These are phyloP conservation scores for Tromatobia lineatoria DNA, from an alignment of 2,888 invertebrate species.

Conservation along the genomic window DNA sequence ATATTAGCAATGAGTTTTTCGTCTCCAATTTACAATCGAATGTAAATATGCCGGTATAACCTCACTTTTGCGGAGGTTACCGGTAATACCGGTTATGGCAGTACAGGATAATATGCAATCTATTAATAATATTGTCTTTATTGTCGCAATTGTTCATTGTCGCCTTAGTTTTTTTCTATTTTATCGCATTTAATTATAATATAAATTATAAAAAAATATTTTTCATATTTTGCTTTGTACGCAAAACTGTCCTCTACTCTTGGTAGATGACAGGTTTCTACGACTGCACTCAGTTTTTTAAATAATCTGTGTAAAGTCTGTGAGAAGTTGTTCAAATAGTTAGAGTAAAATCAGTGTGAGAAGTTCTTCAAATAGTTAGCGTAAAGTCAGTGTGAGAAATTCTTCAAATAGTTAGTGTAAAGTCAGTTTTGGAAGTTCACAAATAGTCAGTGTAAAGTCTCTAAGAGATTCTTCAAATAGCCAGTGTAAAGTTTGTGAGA, in stretches of 20 bases:
- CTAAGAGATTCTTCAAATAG: too few species aligned
- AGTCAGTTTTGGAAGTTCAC: too few species aligned
- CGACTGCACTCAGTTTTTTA: background rate
- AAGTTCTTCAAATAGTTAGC: too few species aligned
- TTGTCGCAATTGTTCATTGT: background rate
- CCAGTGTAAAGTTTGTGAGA: background rate
- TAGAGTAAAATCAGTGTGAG: background rate
- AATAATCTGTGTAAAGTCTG: background rate
- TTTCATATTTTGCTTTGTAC: background rate
- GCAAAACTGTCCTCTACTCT: background rate
- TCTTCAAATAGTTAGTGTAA: background rate
- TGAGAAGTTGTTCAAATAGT: background rate
- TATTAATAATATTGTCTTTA: background rate
- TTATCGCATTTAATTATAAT: too few species aligned
- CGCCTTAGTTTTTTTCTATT: too few species aligned
- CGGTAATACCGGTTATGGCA: background rate
- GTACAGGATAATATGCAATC: background rate
- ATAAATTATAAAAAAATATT: too few species aligned
- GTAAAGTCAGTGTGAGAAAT: too few species aligned
- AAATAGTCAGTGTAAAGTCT: too few species aligned
- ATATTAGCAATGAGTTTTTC: background rate
- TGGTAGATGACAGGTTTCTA: background rate
- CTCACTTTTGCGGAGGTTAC: constrained; percentile 9
- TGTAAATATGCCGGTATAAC: constrained; percentile 3
- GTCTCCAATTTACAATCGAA: background rate